Evolutionary conservation across 2,113 vertebrate species (phyloP).

Genomic region (Bujurquina vittata): DNA sequence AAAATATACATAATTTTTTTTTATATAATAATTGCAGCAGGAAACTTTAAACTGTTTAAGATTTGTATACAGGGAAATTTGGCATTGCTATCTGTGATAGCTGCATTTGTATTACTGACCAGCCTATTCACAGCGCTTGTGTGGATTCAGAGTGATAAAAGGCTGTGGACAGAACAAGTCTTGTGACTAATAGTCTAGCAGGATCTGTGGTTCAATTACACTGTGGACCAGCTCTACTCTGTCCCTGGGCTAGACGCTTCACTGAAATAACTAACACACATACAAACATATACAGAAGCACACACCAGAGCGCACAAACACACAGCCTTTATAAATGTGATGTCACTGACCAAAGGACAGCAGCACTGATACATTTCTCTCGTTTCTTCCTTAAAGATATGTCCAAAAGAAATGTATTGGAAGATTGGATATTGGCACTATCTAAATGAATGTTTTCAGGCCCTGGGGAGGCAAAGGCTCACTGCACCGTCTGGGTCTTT

Average conservation of each 20-base stretch:
- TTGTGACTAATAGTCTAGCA: conserved; percentile 72
- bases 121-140: conserved; percentile 31
- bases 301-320: conserved; percentile 28
- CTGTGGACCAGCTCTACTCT: conserved; percentile 67
- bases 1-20: background rate
- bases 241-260: conserved; percentile 70
- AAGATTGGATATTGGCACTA: conserved; percentile 76
- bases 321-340: conserved; percentile 70
- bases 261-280: conserved; percentile 61
- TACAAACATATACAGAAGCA: conserved; percentile 28
- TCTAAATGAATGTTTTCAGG: conserved; percentile 76
- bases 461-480: conserved; percentile 53
- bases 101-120: conserved; percentile 54
- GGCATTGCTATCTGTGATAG: background rate
- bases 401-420: conserved; percentile 65
- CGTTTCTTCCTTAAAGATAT: conserved; percentile 67
- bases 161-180: conserved; percentile 53
- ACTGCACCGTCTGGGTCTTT: conserved; percentile 52
- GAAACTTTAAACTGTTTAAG: background rate
- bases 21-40: background rate
- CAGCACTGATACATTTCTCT: conserved; percentile 70
- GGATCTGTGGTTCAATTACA: conserved; percentile 73
- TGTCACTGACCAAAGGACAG: conserved; percentile 73
- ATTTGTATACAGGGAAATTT: conserved; percentile 24
- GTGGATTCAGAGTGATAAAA: conserved; percentile 67